Percentiles rank a stretch among this genome's conserved stretches.
Evolutionary conservation across 2,797 vertebrate species (phyloP).

Genomic region (Sebastes dallii): DNA sequence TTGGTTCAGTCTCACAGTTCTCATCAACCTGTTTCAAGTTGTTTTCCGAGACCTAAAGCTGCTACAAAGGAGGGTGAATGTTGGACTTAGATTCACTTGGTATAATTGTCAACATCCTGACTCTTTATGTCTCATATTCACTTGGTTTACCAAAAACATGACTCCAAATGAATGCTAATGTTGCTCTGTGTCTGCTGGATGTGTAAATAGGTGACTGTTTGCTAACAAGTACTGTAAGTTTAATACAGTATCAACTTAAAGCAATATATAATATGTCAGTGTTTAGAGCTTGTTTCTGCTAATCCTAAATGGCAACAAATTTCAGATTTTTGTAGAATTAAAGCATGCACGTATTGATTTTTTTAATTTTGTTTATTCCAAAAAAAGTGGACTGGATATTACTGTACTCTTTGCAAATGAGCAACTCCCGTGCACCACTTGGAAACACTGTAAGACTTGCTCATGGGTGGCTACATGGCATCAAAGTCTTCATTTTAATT

Average conservation of each 20-base stretch:
- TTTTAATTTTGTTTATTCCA: too few species aligned
- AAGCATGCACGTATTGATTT: background rate
- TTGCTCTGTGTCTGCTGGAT: background rate
- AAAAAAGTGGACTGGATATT: background rate
- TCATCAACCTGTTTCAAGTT: too few species aligned
- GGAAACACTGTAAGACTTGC: background rate
- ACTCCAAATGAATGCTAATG: background rate
- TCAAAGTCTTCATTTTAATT: background rate
- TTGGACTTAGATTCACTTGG: background rate
- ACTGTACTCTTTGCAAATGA: background rate
- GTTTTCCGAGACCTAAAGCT: too few species aligned
- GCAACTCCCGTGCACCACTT: background rate
- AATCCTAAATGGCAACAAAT: background rate
- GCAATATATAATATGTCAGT: background rate
- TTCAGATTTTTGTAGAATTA: background rate
- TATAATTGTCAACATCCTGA: too few species aligned
- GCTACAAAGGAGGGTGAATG: background rate
- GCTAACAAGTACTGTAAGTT: too few species aligned
- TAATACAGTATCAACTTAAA: too few species aligned
- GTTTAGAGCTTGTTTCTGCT: background rate
- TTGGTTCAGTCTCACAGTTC: too few species aligned
- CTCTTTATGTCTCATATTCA: background rate
- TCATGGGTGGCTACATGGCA: background rate
- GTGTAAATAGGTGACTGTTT: background rate
- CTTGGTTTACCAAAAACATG: background rate